phyloP scores from a whole-genome alignment of 2,113 vertebrate species.

The Axis porcinus region DNA sequence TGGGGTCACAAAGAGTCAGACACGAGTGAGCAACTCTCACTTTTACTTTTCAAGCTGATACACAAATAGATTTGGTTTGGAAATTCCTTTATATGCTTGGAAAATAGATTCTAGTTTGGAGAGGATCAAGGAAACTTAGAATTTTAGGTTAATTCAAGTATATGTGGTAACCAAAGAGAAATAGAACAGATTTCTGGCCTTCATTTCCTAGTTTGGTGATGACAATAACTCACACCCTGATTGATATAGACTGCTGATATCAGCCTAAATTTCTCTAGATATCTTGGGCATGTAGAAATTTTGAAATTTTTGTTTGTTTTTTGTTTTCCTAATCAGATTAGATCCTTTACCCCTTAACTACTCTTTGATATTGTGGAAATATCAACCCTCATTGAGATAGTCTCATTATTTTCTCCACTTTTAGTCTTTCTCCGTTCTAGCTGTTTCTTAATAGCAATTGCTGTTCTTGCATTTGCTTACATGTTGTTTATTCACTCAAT shows the following conservation, averaged over 20 bases:
- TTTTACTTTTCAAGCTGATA: neutral
- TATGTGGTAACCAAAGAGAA: neutral
- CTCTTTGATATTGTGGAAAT: neutral
- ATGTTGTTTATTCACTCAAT: neutral
- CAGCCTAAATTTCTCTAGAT: neutral
- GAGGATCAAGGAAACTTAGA: neutral
- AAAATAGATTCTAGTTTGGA: neutral
- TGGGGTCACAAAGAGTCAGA: neutral
- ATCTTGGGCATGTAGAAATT: neutral
- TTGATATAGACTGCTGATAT: neutral
- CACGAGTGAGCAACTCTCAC: neutral
- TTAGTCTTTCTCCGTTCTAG: neutral
- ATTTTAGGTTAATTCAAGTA: neutral
- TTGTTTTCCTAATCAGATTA: neutral
- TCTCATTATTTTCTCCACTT: neutral
- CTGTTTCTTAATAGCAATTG: neutral
- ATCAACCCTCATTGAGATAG: neutral
- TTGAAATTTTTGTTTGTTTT: neutral
- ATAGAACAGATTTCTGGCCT: neutral
- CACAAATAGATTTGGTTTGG: neutral
- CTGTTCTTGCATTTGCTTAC: neutral
- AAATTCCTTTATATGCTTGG: neutral
- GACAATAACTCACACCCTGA: neutral
- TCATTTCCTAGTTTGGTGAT: neutral
- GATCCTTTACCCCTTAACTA: neutral